phyloP scores from a whole-genome alignment of 2,888 invertebrate species.

The Villa cingulata region DNA sequence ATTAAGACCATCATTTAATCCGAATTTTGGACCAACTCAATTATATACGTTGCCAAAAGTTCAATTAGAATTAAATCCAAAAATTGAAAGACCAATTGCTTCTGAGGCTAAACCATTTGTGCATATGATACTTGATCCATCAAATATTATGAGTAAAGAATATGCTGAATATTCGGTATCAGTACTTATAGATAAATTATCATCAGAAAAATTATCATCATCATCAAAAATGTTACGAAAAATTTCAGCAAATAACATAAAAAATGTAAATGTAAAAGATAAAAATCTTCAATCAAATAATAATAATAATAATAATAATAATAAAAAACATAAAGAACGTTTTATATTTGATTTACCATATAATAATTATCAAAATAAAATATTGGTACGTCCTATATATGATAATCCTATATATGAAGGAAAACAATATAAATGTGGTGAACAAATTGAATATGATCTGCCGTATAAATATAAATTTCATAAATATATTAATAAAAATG shows the following conservation, averaged over 20 bases:
- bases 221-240: background rate
- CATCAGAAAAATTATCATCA: no score
- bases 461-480: slow-evolving; percentile 21
- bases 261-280: background rate
- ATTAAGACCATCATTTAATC: slow-evolving; percentile 19
- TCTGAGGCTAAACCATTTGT: slow-evolving; percentile 32
- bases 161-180: slow-evolving; percentile 36
- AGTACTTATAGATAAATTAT: slow-evolving; percentile 18
- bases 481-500: slow-evolving; percentile 8
- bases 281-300: background rate
- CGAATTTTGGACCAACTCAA: slow-evolving; percentile 27
- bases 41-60: slow-evolving; percentile 32
- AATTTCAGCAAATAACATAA: background rate
- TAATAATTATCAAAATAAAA: slow-evolving; percentile 41
- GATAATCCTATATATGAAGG: background rate
- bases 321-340: slow-evolving; percentile 25
- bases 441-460: background rate
- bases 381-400: slow-evolving; percentile 39
- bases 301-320: slow-evolving; percentile 20
- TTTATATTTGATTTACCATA: slow-evolving; percentile 46
- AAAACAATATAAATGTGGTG: background rate
- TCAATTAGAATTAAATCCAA: slow-evolving; percentile 30
- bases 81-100: slow-evolving; percentile 26
- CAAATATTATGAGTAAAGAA: slow-evolving; percentile 30
- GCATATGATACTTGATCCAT: slow-evolving; percentile 30